Base-by-base conservation (phyloP, 2,113 vertebrate species). In the Nerophis lumbriciformis region DNA sequence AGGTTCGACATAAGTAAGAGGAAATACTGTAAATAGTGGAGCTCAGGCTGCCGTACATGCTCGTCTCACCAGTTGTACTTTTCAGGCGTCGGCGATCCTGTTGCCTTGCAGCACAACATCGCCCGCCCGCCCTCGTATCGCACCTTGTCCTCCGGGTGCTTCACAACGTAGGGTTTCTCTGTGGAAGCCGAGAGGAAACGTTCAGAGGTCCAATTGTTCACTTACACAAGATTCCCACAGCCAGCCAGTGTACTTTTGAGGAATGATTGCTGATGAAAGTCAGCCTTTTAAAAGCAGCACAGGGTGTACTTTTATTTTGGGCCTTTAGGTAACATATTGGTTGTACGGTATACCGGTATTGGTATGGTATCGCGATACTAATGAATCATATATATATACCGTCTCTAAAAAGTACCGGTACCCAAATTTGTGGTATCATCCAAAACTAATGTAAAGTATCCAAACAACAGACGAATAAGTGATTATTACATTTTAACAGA, bases 81-180 rank as follows among this genome's bases (percentile, higher is more conserved):
- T 44, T 87, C 92, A 13, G 95, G 95, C 44, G 38, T 3, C 0
- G 94, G 95, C 0, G 64, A 91, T 62, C 95, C 96, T 0, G 85
- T 88, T 19, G 95, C 95, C 72, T 91, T 88, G 88, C 96, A 99
- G 87, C 96, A 99, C 63, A 98, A 79, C n/a, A 88, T 87, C 65
- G 92, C 94, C 0, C 93, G 89, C 77, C 95, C 93, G 64, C 94
- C 94, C 3, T 85, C 90, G 21, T 88, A 89, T 37, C 91, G 89
- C 59, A 93, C 92, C 76, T 92, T 93, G 1, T 89, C 87, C 85
- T 94, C 89, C 0, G 96, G 96, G 73, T 98, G 93, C 80, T 92
- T 92, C 75, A 95, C 85, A 66, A 99, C 90, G 77, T 94, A 91
- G 1, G 95, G 95, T 78, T 94, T 95, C 77, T 94, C 96, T 98